phyloP scores from a whole-genome alignment of 2,797 vertebrate species.

The Sebastes reedi region DNA sequence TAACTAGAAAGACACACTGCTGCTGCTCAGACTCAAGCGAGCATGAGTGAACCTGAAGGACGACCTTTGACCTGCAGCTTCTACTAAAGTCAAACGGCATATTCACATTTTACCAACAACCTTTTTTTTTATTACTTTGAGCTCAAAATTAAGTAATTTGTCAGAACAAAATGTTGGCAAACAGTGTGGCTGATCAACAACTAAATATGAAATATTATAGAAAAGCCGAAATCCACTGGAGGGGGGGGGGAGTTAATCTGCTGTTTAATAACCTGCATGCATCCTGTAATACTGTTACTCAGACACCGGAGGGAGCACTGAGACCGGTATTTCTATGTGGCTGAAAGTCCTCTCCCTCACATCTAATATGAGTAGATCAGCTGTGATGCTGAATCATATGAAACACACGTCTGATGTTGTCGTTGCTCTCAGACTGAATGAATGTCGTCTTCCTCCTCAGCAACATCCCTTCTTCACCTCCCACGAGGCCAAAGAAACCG shows the following conservation, averaged over 20 bases:
- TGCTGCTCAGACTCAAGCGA: no score
- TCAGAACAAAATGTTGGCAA: no score
- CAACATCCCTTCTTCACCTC: constrained; percentile 94
- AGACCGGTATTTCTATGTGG: not conserved
- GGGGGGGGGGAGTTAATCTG: not conserved
- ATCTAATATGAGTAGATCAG: not conserved
- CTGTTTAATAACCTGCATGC: not conserved
- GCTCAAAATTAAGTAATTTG: no score
- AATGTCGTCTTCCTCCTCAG: constrained; percentile 67
- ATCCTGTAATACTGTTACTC: constrained; percentile 9
- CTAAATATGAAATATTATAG: no score
- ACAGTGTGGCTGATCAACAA: no score
- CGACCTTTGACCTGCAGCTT: no score
- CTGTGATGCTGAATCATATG: not conserved
- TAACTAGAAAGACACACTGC: no score
- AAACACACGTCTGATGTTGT: not conserved
- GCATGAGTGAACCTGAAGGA: no score
- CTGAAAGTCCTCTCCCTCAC: not conserved
- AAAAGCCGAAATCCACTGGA: no score
- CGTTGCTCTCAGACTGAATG: not conserved
- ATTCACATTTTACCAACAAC: no score
- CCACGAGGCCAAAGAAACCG: constrained; percentile 96
- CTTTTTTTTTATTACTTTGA: no score
- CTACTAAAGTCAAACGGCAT: no score
- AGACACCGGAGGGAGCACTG: constrained; percentile 64